These are phyloP conservation scores for Acanthosoma haemorrhoidale DNA, from an alignment of 2,888 invertebrate species.

Conservation along the genomic window DNA sequence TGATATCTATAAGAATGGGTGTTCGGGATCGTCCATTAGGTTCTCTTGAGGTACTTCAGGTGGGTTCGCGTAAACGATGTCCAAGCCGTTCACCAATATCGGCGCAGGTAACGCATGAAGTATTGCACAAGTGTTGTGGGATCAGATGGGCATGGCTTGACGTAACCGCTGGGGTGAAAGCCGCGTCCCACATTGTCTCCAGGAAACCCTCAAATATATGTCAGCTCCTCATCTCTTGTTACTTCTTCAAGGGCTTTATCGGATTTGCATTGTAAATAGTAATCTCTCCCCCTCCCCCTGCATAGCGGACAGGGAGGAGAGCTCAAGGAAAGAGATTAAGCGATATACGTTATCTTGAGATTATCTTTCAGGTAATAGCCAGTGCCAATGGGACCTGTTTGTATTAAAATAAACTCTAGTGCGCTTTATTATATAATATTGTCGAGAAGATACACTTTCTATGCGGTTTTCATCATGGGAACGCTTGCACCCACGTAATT, in stretches of 20 bases:
- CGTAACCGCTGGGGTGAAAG: conserved; percentile 1
- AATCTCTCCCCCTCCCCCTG: not conserved
- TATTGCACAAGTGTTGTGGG: conserved; percentile 1
- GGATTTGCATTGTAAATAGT: not conserved
- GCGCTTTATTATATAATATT: too few species aligned
- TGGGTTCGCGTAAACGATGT: too few species aligned
- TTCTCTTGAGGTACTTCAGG: too few species aligned
- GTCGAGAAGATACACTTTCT: too few species aligned
- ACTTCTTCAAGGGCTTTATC: not conserved
- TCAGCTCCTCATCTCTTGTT: not conserved
- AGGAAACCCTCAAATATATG: not conserved
- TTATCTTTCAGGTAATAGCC: too few species aligned
- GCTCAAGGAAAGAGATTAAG: not conserved
- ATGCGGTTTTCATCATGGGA: too few species aligned
- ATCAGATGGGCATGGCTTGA: conserved; percentile 2
- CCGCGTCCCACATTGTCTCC: conserved; percentile 10
- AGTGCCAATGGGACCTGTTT: too few species aligned
- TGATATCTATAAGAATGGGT: too few species aligned
- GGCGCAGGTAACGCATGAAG: not conserved
- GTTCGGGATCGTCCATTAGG: too few species aligned
- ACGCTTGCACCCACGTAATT: too few species aligned
- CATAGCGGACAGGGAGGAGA: too few species aligned
- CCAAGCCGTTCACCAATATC: not conserved
- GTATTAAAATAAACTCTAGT: too few species aligned
- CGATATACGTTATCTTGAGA: not conserved